These are phyloP conservation scores for Druceiella hillmani DNA, from an alignment of 2,888 invertebrate species.

Conservation along the genomic window DNA sequence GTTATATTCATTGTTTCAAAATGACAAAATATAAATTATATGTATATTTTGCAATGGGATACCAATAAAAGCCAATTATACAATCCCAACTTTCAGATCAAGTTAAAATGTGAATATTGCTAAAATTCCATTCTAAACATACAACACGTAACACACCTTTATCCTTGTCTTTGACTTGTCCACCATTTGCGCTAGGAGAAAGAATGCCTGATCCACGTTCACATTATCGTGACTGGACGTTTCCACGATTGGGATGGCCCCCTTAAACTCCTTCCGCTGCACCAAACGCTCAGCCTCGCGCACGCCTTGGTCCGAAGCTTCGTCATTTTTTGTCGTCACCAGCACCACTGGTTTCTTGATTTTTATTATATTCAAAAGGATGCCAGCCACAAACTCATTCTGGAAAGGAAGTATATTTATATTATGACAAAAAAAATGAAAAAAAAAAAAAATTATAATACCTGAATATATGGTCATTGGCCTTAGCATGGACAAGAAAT, in stretches of 20 bases:
- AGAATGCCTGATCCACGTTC: slow-evolving; percentile 89
- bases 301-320: slow-evolving; percentile 79
- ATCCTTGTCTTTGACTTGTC: slow-evolving; percentile 81
- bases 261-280: slow-evolving; percentile 84
- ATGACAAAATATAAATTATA: no score
- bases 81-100: not conserved
- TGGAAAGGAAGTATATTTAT: slow-evolving; percentile 24
- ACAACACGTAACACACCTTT: slow-evolving; percentile 33
- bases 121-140: not conserved
- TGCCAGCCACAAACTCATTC: slow-evolving; percentile 74
- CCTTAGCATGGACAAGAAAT: not conserved
- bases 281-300: slow-evolving; percentile 87
- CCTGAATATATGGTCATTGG: no score
- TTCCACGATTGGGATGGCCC: slow-evolving; percentile 83
- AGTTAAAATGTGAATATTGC: not conserved
- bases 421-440: not conserved
- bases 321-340: slow-evolving; percentile 95
- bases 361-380: slow-evolving; percentile 81
- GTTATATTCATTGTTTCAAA: no score
- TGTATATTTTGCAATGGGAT: no score
- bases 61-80: no score
- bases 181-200: slow-evolving; percentile 85
- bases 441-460: slow-evolving; percentile 3
- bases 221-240: slow-evolving; percentile 95
- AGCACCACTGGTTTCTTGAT: slow-evolving; percentile 93